These are phyloP conservation scores for Chloroclysta siterata DNA, from an alignment of 2,888 invertebrate genomes.

Conservation along the genomic window DNA sequence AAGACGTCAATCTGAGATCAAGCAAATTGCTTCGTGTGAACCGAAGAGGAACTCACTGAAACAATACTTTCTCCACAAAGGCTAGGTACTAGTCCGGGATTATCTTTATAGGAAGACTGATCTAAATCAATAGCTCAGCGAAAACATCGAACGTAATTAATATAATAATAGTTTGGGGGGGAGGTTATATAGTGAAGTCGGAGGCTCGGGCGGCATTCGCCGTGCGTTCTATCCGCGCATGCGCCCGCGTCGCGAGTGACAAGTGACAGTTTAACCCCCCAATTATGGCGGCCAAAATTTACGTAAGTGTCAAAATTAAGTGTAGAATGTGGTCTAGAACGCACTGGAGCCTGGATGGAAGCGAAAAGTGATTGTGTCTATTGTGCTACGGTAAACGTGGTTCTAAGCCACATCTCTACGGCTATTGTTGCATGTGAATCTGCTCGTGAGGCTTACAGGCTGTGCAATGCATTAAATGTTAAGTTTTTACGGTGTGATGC, in stretches of 20 bases:
- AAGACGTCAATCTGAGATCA: constrained; percentile 12
- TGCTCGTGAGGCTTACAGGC: constrained; percentile 36
- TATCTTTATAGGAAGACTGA: constrained; percentile 69
- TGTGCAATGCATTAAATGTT: constrained; percentile 36
- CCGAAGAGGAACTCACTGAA: constrained; percentile 27
- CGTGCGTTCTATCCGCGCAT: constrained; percentile 76
- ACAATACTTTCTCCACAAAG: constrained; percentile 36
- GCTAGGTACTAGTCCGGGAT: constrained; percentile 31
- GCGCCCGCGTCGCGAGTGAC: constrained; percentile 76
- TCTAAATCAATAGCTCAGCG: constrained; percentile 74
- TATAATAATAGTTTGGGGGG: constrained; percentile 78
- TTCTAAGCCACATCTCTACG: constrained; percentile 77
- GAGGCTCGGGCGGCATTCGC: constrained; percentile 70
- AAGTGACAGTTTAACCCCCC: constrained; percentile 71
- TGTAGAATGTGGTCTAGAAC: constrained; percentile 78
- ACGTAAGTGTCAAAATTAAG: constrained; percentile 79
- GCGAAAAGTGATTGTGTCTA: constrained; percentile 42
- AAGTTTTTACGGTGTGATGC: constrained; percentile 39
- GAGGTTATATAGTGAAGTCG: constrained; percentile 72
- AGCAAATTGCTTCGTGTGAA: constrained; percentile 33
- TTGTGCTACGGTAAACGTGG: constrained; percentile 56
- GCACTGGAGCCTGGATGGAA: constrained; percentile 54
- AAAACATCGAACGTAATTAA: constrained; percentile 80
- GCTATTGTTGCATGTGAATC: constrained; percentile 63
- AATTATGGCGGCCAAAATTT: constrained; percentile 81